phyloP scores from a whole-genome alignment of 2,113 vertebrate genomes.

The Colius striatus region DNA sequence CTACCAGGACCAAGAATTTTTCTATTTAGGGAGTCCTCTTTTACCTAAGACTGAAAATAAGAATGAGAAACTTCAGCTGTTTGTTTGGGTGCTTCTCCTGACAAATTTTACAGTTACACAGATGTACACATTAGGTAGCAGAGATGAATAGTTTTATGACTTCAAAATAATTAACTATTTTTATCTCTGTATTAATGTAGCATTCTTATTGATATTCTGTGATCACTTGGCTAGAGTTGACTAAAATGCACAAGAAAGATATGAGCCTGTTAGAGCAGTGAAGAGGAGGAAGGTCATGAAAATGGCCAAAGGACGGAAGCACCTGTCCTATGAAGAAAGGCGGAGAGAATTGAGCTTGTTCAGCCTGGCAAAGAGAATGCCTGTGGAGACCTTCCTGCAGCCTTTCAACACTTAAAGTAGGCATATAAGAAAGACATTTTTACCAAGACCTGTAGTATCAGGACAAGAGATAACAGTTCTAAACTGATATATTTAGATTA shows the following conservation, averaged over 20 bases:
- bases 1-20: background rate
- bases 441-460: background rate
- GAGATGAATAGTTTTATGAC: background rate
- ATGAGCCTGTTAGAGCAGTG: background rate
- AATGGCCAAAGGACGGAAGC: background rate
- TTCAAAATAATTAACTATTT: background rate
- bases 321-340: background rate
- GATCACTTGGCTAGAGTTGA: background rate
- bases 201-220: background rate
- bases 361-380: background rate
- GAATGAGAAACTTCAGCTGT: background rate
- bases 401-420: background rate
- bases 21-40: background rate
- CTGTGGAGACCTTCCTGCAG: rapidly evolving
- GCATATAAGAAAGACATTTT: background rate
- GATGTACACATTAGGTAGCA: background rate
- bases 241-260: background rate
- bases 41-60: background rate
- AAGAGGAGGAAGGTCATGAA: background rate
- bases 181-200: background rate
- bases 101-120: background rate
- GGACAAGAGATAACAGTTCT: background rate
- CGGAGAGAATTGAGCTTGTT: background rate
- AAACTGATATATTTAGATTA: background rate
- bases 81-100: background rate